Conservation (phyloP, 2,797 vertebrate genomes). For the Microtus californicus region DNA sequence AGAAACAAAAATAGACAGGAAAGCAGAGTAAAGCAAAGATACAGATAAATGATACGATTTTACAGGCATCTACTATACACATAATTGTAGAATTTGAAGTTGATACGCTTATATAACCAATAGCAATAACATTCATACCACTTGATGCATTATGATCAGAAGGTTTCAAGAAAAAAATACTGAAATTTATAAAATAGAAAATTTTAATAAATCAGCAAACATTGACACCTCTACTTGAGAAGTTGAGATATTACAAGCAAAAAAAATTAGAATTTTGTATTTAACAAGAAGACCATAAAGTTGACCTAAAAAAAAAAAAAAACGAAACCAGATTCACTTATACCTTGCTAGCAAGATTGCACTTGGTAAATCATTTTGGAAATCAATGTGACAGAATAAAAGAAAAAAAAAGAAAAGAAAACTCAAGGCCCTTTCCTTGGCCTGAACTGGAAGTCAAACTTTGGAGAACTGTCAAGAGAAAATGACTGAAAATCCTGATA, state of each 20-base stretch:
- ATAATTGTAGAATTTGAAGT: neutral
- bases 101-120: neutral
- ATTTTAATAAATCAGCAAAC: constrained; percentile 14
- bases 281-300: neutral
- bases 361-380: constrained; percentile 56
- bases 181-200: neutral
- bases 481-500: constrained; percentile 50
- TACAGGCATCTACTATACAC: neutral
- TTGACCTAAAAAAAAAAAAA: constrained; percentile 30
- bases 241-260: neutral
- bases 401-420: neutral
- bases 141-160: neutral
- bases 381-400: constrained; percentile 9
- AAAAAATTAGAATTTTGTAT: constrained; percentile 7
- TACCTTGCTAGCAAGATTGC: constrained; percentile 6
- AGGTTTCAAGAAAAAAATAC: constrained; percentile 40
- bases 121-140: neutral
- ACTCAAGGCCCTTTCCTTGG: neutral
- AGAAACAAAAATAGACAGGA: neutral
- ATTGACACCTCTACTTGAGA: constrained; percentile 8
- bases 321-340: neutral
- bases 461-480: neutral
- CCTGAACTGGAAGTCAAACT: constrained; percentile 37
- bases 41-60: neutral
- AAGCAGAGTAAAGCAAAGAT: constrained; percentile 17